Base-by-base conservation (phyloP, 2,113 vertebrate species). In the Saccopteryx bilineata region DNA sequence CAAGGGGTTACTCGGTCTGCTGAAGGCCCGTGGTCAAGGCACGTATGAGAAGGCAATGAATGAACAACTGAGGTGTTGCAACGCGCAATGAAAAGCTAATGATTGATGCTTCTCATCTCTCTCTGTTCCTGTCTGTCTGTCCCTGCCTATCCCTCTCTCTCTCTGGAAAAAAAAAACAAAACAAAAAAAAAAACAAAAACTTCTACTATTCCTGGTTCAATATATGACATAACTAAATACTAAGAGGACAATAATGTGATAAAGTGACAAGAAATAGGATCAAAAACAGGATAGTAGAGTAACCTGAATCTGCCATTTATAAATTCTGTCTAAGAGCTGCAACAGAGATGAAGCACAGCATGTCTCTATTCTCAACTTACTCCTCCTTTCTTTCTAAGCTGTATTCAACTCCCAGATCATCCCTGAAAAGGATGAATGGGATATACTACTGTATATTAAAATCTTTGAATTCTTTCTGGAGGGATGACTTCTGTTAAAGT, bases 291-390 rank as follows among this genome's bases (percentile, higher is more conserved):
- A 65, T 65, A 75, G 10, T 69, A 79, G 61, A 71, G 18, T 74
- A 90, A 93, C 52, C 28, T 26, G 33, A 79, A 91, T 50, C 28
- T 83, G 76, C 24, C 81, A 26, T 72, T 82, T 92, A 66, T 66
- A 76, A 90, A 71, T 90, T 85, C 24, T 76, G 19, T 72, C 23
- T 75, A 72, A 90, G 28, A 24, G 33, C 15, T 58, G 31, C 13
- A 78, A 46, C 54, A 82, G 68, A 69, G 33, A 26, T 63, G 14
- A 76, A 81, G 28, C 4, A 15, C 21, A 60, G 39, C 46, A 54
- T 74, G 52, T 89, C 39, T 84, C 39, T 3, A 28, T 7, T 90
- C 50, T 66, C 69, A 63, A 52, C 13, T 74, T 75, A 8, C 28
- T 54, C 78, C 65, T 21, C 15, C 80, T 61, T 80, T 61, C n/a